Evolutionary conservation across 2,113 vertebrate genomes (phyloP).

Genomic region (Stigmatopora argus): DNA sequence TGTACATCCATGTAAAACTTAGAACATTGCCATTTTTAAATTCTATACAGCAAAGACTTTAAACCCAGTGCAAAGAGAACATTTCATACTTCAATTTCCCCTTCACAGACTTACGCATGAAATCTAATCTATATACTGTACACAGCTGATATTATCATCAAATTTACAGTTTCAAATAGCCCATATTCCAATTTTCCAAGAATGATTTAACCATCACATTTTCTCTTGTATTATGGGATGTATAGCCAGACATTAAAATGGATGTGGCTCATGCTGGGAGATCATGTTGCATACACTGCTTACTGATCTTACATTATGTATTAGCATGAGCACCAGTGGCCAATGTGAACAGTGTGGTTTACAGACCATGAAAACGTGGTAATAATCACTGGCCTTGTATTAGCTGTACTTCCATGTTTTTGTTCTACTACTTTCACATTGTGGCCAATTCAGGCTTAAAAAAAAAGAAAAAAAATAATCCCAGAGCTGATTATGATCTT

Average conservation of each 20-base stretch:
- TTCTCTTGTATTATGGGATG: neutral
- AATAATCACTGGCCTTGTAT: slow-evolving; percentile 7
- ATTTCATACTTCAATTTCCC: slow-evolving; percentile 57
- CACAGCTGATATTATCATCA: slow-evolving; percentile 42
- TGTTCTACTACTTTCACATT: slow-evolving; percentile 6
- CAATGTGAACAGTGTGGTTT: slow-evolving; percentile 3
- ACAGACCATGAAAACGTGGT: slow-evolving; percentile 3
- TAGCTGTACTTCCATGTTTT: slow-evolving; percentile 1
- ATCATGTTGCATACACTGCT: neutral
- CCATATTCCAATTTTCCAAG: neutral
- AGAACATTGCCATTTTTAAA: slow-evolving; percentile 17
- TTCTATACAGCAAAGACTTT: slow-evolving; percentile 56
- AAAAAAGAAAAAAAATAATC: neutral
- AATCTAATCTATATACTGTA: slow-evolving; percentile 9
- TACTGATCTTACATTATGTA: neutral
- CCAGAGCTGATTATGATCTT: slow-evolving; percentile 1
- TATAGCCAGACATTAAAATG: neutral
- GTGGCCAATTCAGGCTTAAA: neutral
- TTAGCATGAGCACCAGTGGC: neutral
- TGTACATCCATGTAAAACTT: slow-evolving; percentile 29
- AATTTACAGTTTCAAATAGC: slow-evolving; percentile 15
- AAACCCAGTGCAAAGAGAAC: slow-evolving; percentile 68
- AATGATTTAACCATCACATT: neutral
- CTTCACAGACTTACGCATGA: slow-evolving; percentile 41
- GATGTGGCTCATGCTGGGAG: neutral